Evolutionary conservation across 2,888 invertebrate genomes (phyloP), one percentile per base, ranked within the genome.

Genomic region (Philonicus albiceps): DNA sequence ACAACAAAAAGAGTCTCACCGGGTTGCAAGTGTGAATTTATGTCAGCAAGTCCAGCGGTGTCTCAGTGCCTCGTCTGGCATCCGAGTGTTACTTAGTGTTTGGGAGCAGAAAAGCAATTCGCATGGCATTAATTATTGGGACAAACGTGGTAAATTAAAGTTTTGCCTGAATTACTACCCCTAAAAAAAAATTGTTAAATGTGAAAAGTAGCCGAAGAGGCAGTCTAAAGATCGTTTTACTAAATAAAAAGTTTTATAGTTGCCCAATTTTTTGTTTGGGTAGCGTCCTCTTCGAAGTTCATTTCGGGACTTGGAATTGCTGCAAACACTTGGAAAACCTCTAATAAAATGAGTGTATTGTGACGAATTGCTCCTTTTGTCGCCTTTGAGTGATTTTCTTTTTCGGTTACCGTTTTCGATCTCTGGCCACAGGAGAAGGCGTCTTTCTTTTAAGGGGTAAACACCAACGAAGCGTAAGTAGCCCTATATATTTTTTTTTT

Each of bases 301-400:
- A 64, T 78, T 78, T 43, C 43, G 78, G 78, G 49, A 78, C 78
- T 43, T 30, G 19, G 53, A 30, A 78, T 78, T 19, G 43, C 49
- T 27, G 49, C 49, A 22, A 37, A n/a, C 74, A 81, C 43, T 81
- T 81, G 34, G 31, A 64, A 6, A 81, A 53, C 81, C 34, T 34
- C 64, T 16, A 55, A 30, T 13, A 81, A 81, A 81, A 81, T 81
- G 81, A 31, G 81, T 81, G 64, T 2, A n/a, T 81, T 81, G 81
- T 81, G 81, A 81, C 81, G 64, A 81, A 81, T 31, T 81, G 81
- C 34, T 34, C 34, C 37, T 43, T n/a, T 43, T 43, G 31, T 34
- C 27, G 34, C 81, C 64, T 64, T 64, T 64, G 55, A 74, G 81
- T 55, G 78, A 55, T 81, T 37, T 37, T 11, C 31, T 81, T 8